Conservation (phyloP, 2,113 vertebrate species). For the Sphyrna mokarran region DNA sequence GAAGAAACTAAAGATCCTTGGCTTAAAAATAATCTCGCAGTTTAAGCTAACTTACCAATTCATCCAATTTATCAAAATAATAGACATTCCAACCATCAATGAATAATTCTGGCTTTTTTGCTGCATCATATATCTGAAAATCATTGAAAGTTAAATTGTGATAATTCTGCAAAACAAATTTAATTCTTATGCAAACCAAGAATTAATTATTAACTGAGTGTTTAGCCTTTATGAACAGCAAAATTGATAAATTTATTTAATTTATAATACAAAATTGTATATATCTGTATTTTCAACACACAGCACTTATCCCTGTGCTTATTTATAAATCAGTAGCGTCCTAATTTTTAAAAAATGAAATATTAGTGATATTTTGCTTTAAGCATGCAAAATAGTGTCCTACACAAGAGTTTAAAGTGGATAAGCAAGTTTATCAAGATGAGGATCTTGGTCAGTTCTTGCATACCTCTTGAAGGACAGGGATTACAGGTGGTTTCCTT, state of each 20-base stretch:
- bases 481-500: conserved; percentile 79
- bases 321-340: neutral
- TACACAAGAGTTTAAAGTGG: neutral
- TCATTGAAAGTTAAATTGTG: neutral
- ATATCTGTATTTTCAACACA: neutral
- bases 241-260: neutral
- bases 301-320: neutral
- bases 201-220: neutral
- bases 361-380: neutral
- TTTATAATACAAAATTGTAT: neutral
- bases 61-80: conserved; percentile 76
- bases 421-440: neutral
- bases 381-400: neutral
- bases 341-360: neutral
- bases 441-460: neutral
- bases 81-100: conserved; percentile 90
- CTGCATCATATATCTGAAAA: conserved; percentile 73
- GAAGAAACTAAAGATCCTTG: neutral
- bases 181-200: neutral
- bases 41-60: conserved; percentile 61
- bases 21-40: neutral
- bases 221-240: neutral
- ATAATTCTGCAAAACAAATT: neutral
- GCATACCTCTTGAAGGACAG: conserved; percentile 85
- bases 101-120: conserved; percentile 75